Evolutionary conservation across 2,113 vertebrate species (phyloP).

Genomic region (Plectropomus leopardus): DNA sequence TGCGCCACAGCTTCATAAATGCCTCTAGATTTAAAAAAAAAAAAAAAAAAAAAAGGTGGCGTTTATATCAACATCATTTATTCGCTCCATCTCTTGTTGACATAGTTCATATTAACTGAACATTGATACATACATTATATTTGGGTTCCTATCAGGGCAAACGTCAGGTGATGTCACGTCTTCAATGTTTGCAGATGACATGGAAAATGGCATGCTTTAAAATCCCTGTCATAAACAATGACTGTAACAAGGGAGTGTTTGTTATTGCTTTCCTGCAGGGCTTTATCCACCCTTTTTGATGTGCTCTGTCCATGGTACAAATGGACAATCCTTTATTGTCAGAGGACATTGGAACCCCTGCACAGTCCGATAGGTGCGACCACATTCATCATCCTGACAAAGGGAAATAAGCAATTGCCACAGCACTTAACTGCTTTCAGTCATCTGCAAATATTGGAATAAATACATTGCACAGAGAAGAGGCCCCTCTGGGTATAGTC

Average conservation of each 20-base stretch:
- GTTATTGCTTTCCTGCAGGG: conserved; percentile 73
- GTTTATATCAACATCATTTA: background rate
- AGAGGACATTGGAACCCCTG: conserved; percentile 74
- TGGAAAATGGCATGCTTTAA: conserved; percentile 46
- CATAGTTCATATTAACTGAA: conserved; percentile 7
- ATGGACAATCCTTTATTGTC: conserved; percentile 83
- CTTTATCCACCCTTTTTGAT: conserved; percentile 76
- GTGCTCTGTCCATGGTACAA: conserved; percentile 77
- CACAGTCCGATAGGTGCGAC: conserved; percentile 75
- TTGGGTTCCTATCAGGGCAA: background rate
- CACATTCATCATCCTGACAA: conserved; percentile 84
- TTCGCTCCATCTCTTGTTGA: background rate
- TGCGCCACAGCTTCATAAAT: background rate
- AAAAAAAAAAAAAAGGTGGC: background rate
- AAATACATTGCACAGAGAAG: conserved; percentile 67
- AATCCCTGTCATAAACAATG: conserved; percentile 55
- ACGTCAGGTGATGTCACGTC: conserved; percentile 16
- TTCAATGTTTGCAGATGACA: conserved; percentile 34
- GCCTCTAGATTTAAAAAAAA: too few relatives aligned
- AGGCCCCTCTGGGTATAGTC: conserved; percentile 66
- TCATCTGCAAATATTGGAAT: conserved; percentile 83
- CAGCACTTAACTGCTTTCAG: conserved; percentile 81
- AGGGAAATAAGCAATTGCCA: conserved; percentile 84
- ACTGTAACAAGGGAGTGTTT: conserved; percentile 70
- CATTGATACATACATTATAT: conserved; percentile 20